A percentile compares a stretch with the other conserved stretches of the same genome.
Conservation (phyloP, 2,797 vertebrate genomes). For the Avahi laniger region DNA sequence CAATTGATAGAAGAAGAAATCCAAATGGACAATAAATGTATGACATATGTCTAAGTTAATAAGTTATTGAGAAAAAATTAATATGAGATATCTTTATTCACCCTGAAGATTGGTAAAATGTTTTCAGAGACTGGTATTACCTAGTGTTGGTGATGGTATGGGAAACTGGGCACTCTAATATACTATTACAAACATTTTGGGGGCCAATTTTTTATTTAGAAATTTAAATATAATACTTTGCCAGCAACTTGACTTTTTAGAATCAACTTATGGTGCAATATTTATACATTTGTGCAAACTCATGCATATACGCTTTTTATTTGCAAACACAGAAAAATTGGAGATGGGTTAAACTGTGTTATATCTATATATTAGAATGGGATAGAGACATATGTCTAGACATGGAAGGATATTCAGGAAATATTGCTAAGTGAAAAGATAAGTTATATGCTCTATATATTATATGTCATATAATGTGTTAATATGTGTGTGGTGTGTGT, state of each 20-base stretch:
- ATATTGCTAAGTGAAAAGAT: constrained; percentile 6
- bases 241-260: neutral
- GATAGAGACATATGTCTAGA: neutral
- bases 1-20: neutral
- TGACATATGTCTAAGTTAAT: neutral
- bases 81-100: neutral
- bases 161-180: neutral
- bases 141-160: neutral
- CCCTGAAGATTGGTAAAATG: neutral
- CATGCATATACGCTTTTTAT: neutral
- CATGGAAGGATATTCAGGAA: neutral
- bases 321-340: neutral
- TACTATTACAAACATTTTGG: neutral
- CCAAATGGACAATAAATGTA: neutral
- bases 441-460: neutral
- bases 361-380: neutral
- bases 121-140: neutral
- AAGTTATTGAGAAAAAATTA: neutral
- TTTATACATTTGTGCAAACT: neutral
- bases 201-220: neutral
- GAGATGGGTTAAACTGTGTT: neutral
- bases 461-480: neutral
- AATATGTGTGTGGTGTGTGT: neutral
- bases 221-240: neutral
- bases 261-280: neutral